phyloP scores from a whole-genome alignment of 2,888 invertebrate genomes.

The Chironomus tentans region DNA sequence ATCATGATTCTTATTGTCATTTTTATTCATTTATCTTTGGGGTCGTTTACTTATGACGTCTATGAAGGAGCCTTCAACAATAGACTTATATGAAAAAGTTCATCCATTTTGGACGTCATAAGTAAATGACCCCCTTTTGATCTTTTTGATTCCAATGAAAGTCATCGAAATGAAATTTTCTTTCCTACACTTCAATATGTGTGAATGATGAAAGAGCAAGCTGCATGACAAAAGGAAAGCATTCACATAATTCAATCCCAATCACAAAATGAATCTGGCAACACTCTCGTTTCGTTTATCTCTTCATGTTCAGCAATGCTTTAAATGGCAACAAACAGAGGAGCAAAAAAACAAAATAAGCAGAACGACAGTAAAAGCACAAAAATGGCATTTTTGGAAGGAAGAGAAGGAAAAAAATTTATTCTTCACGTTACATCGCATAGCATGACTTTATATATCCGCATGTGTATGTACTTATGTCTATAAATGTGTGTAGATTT shows the following conservation, averaged over 20 bases:
- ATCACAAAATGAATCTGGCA: not conserved
- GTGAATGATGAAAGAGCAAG: too few relatives aligned
- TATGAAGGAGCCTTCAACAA: too few relatives aligned
- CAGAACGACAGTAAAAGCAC: not conserved
- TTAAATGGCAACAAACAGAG: not conserved
- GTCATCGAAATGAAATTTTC: too few relatives aligned
- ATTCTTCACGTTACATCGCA: not conserved
- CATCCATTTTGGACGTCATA: too few relatives aligned
- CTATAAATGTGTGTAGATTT: too few relatives aligned
- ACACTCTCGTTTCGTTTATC: not conserved
- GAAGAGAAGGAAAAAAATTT: too few relatives aligned
- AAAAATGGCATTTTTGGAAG: not conserved
- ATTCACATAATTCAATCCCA: not conserved
- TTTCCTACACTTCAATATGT: not conserved
- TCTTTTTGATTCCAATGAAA: not conserved
- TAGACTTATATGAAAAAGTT: too few relatives aligned
- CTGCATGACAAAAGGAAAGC: too few relatives aligned
- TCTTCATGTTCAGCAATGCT: not conserved
- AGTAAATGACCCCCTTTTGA: too few relatives aligned
- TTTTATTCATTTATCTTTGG: too few relatives aligned
- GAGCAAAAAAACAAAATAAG: not conserved
- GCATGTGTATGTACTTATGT: too few relatives aligned
- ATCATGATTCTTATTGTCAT: not conserved
- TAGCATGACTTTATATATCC: not conserved
- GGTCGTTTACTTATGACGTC: too few relatives aligned